Evolutionary conservation across 2,797 vertebrate species (phyloP), one percentile per base, ranked within the genome.

Genomic region (Rachycentron canadum): DNA sequence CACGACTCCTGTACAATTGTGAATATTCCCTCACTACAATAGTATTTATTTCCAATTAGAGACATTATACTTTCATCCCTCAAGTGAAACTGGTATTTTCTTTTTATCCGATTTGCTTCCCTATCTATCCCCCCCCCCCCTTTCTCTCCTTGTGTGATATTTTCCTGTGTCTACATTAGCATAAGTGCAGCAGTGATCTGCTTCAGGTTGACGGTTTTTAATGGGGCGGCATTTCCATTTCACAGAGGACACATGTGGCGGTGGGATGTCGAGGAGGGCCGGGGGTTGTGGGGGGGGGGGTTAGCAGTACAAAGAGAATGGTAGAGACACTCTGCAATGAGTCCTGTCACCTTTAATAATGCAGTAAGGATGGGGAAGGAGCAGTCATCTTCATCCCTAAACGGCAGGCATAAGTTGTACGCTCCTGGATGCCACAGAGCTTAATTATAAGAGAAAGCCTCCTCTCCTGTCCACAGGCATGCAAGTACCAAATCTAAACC

Each of bases 171-270:
- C 92, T 88, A 94, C 91, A 95, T 94, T 94, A 94, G 90, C 92
- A 94, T 94, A 95, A 94, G 93, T 93, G 91, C 83, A 86, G 86
- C 85, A 85, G 77, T 89, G 90, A 94, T 92, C 91, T 88, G 80
- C 90, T 86, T 84, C 91, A 93, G 88, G 93, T 93, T 93, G 92
- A 86, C 83, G 69, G 65, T 90, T 94, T 94, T 94, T 93, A 94
- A 94, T 93, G 90, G 94, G 86, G 82, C 71, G 49, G 78, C 84
- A 94, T 95, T 95, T 93, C 92, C 94, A 95, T 93, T 95, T 95
- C 93, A 94, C 93, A 94, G 90, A 91, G 87, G 87, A 89, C 80
- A 83, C 90, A 89, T 90, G 92, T 88, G 89, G 92, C 19, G 85
- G 84, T 81, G 85, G 83, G 88, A 86, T 84, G 86, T 84, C 17